Base-by-base conservation (phyloP, 2,888 invertebrate species). In the Pollenia labialis region DNA sequence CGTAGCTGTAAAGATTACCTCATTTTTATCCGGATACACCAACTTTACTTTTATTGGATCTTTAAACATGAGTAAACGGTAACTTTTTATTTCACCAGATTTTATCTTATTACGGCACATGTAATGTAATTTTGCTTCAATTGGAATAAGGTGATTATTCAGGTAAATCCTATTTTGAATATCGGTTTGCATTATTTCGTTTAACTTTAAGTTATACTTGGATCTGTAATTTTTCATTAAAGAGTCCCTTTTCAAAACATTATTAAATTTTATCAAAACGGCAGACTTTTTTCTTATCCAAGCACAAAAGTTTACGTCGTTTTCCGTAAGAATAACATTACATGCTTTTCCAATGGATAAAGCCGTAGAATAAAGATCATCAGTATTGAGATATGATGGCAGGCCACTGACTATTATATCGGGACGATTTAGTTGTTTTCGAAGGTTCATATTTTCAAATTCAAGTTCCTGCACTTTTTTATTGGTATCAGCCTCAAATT, bases 291-390 rank as follows among this genome's bases (percentile, higher is more conserved):
- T 16, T 8, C 14, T 46, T 46, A 66, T 46, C 66, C 66, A 66
- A 18, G 66, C 42, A 44, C 62, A 62, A 52, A 71, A 71, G 44
- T 44, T 64, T 16, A 64, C 46, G 9, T 64, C 64, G 42, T 16
- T 9, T 9, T 62, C 62, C 3, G 44, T 44, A 11, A 62, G 4
- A 16, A n/a, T 16, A 9, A 62, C 44, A 62, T 62, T 16, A 23
- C 62, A 62, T 44, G 62, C 44, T 10, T 44, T 62, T 3, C 62
- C 62, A 44, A 62, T 62, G 1, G 42, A 44, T 44, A 64, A 44
- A 1, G 64, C 64, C 7, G 44, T 18, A 44, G 64, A 64, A 11
- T 46, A 64, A 12, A 64, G 64, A 23, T 64, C 18, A 11, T 44
- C 44, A 2, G 16, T 44, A 12, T 16, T 64, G 9, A 64, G 18